phyloP scores from a whole-genome alignment of 2,113 vertebrate species.

The Lepisosteus osseus region DNA sequence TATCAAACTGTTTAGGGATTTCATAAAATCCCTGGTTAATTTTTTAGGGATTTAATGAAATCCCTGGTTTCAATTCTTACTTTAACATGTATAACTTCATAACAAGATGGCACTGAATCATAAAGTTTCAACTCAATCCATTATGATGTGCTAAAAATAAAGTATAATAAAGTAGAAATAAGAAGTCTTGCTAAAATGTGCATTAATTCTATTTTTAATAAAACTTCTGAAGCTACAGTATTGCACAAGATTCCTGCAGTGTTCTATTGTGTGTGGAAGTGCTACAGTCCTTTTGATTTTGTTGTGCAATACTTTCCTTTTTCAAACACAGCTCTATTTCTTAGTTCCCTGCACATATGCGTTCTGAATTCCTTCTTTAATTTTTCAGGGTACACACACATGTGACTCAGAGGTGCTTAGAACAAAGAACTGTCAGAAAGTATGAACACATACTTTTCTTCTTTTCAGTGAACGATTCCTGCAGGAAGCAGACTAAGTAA shows the following conservation, averaged over 20 bases:
- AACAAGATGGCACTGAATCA: no score
- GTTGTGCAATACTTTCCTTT: conserved; percentile 47
- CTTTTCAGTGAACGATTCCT: no score
- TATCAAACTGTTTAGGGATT: no score
- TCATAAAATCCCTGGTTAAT: no score
- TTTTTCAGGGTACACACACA: conserved; percentile 47
- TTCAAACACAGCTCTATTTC: conserved; percentile 50
- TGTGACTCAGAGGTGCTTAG: neutral
- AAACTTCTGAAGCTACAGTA: conserved; percentile 40
- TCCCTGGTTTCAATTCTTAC: neutral
- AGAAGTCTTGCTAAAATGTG: conserved; percentile 17
- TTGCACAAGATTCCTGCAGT: conserved; percentile 48
- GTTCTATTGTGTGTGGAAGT: conserved; percentile 44
- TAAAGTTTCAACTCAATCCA: no score
- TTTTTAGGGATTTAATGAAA: no score
- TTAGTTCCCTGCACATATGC: conserved; percentile 54
- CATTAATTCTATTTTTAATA: conserved; percentile 36
- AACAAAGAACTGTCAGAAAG: no score
- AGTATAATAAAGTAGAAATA: no score
- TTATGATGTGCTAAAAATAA: no score
- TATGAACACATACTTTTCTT: no score
- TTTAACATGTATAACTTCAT: neutral
- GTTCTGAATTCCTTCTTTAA: conserved; percentile 61
- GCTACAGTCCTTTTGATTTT: conserved; percentile 49
- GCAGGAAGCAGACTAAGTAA: no score